Evolutionary conservation across 2,888 invertebrate genomes (phyloP).

Genomic region (Carterocephalus palaemon): DNA sequence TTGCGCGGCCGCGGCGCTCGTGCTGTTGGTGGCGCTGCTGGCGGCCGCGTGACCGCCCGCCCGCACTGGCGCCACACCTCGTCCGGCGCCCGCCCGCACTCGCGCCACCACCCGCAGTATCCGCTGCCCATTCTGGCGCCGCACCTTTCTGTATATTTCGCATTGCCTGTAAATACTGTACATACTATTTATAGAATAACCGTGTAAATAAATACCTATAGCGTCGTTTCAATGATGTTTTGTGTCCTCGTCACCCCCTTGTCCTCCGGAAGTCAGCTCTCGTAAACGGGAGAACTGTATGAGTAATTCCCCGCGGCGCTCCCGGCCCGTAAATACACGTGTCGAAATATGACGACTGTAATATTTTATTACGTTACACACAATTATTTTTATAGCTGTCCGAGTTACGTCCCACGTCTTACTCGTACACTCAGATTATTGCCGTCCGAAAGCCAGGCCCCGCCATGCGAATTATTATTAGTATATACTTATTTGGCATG

Average conservation of each 20-base stretch:
- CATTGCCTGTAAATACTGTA: conserved; percentile 30
- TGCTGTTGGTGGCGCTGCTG: conserved; percentile 4
- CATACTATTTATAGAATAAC: conserved; percentile 27
- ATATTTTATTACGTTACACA: too few species aligned
- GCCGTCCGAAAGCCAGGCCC: too few species aligned
- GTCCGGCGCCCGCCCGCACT: conserved; percentile 19
- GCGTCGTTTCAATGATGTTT: conserved; percentile 18
- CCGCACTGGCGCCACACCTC: conserved; percentile 9
- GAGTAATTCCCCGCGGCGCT: too few species aligned
- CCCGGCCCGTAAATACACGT: too few species aligned
- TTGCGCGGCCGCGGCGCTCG: conserved; percentile 4
- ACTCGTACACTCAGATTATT: too few species aligned
- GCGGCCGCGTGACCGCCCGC: conserved; percentile 3
- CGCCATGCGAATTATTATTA: too few species aligned
- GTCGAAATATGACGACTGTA: too few species aligned
- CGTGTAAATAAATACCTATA: conserved; percentile 29
- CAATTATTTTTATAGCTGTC: too few species aligned
- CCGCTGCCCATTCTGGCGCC: not conserved
- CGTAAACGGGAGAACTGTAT: too few species aligned
- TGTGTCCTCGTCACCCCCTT: not conserved
- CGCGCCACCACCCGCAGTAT: conserved; percentile 22
- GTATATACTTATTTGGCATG: too few species aligned
- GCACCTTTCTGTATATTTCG: conserved; percentile 23
- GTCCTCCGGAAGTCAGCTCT: too few species aligned
- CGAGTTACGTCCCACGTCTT: too few species aligned